Base-by-base conservation (phyloP, 2,888 invertebrate genomes). In the Craniophora ligustri region DNA sequence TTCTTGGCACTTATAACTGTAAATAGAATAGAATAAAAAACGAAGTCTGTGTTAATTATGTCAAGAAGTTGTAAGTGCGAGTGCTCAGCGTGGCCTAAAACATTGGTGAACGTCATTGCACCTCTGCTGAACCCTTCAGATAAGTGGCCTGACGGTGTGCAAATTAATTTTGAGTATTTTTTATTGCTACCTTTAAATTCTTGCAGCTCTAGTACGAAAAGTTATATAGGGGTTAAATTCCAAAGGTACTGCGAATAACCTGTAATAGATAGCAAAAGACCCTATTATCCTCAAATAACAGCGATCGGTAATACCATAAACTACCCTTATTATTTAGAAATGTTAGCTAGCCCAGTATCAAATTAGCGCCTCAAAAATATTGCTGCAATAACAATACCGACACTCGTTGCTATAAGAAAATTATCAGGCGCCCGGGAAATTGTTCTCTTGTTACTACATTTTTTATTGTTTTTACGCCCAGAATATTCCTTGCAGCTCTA, bases 381-480 rank as follows among this genome's bases (percentile, higher is more conserved):
- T 30, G 31, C 44, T 35, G 21, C 39, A 55, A 44, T 46, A 55
- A 36, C 54, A 49, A 45, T 55, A 60, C 54, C 36, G 49, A 45
- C 42, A 68, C 58, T 68, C 39, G 54, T 53, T 59, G 74, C 66
- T 66, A 49, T 57, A 38, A 61, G 51, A 59, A 73, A 59, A 68
- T 63, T 54, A 61, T 57, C 62, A 71, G 74, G 72, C 53, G 57
- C 50, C 45, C 15, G 30, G 10, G 39, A 31, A 48, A 44, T 56
- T 40, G 46, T 57, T 30, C 44, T 23, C 6, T 8, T 19, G 31
- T 48, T 41, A 18, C 23, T 40, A 31, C 30, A 48, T 36, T 26
- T 55, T 58, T 53, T 63, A 47, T 46, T 53, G n/a, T 18, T 30
- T 19, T 47, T 47, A 36, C 23, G 40, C 15, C 5, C 19, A 35